Evolutionary conservation across 2,888 invertebrate species (phyloP), one percentile per base, ranked within the genome.

Genomic region (Eulithis prunata): DNA sequence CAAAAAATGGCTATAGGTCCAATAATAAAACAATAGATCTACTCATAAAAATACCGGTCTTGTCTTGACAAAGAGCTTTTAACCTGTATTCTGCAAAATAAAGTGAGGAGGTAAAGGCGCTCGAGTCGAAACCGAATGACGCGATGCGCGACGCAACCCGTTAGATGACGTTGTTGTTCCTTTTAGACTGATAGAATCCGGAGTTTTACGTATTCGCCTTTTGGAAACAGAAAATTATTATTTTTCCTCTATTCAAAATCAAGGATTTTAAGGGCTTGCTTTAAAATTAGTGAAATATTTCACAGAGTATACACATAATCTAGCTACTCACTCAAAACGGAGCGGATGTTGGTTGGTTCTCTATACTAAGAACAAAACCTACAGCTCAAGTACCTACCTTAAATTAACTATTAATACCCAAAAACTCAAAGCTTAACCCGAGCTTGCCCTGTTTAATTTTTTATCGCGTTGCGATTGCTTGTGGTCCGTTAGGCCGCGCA

Each of bases 391-490:
- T 13, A 47, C 13, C 13, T 4, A 49, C 13, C 13, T 4, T 21
- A 3, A 52, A 53, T 57, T 38, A 57, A 46, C 14, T 38, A 55
- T 66, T 55, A 7, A 65, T 63, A 46, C 66, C 68, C 62, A 56
- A 53, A 64, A 21, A 4, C 57, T 56, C 14, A 13, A 53, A 59
- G 70, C 64, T 66, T 64, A 68, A 68, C 70, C 71, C 70, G 62
- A 54, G 62, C 62, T 62, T 62, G 62, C 62, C 52, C 46, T 54
- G 32, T 64, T 67, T 43, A 62, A 75, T 87, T 90, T 88, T 89
- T 89, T 88, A 88, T 87, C 87, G 75, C 79, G 73, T 70, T 65
- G 81, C 85, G 88, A 90, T 90, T 88, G 89, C 87, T 82, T 80
- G 74, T 72, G 66, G 79, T 76, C 90, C 89, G 91, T 91, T 90